Conservation (phyloP, 2,888 invertebrate genomes). For the Calliphora vomitoria region DNA sequence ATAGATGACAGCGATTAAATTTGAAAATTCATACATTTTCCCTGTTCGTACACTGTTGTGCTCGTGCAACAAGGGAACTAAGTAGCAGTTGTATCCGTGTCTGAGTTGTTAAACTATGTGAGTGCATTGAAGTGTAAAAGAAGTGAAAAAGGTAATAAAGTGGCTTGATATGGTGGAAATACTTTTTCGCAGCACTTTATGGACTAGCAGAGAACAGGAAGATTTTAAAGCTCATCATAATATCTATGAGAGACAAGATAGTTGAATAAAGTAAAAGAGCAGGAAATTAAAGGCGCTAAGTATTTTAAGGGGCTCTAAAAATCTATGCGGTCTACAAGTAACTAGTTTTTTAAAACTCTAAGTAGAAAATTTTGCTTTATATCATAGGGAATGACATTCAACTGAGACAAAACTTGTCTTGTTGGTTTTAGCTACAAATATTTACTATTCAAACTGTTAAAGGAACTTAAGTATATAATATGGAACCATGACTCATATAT, state of each 20-base stretch:
- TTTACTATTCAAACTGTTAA: too few species aligned
- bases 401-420: too few species aligned
- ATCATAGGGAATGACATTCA: too few species aligned
- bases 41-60: not conserved
- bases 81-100: constrained; percentile 28
- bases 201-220: constrained; percentile 30
- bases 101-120: constrained; percentile 17
- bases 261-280: not conserved
- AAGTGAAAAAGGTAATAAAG: constrained; percentile 65
- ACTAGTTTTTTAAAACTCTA: too few species aligned
- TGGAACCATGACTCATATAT: too few species aligned
- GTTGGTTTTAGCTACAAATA: too few species aligned
- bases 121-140: constrained; percentile 45
- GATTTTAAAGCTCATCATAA: constrained; percentile 9
- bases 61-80: not conserved
- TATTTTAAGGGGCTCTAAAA: not conserved
- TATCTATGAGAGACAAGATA: not conserved
- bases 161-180: constrained; percentile 51
- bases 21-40: constrained; percentile 41
- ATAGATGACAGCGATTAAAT: constrained; percentile 60
- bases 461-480: too few species aligned
- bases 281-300: not conserved
- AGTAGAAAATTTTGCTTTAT: too few species aligned
- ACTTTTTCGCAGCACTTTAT: constrained; percentile 16
- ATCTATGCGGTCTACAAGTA: too few species aligned